Evolutionary conservation across 1,140 invertebrate species (phyloP).

Genomic region (Planococcus citri): DNA sequence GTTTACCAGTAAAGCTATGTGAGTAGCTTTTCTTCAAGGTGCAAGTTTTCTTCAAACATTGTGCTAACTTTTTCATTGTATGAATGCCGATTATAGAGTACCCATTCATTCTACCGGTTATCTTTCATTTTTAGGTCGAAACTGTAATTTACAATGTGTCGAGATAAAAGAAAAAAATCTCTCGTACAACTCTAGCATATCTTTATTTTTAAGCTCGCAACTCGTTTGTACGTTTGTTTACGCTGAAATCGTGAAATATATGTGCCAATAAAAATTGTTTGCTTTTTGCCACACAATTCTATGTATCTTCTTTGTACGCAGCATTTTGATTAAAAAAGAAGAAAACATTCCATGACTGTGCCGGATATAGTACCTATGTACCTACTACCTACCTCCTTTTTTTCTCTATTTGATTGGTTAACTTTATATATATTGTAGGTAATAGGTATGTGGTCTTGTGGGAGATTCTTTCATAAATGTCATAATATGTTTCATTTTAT

Average conservation of each 20-base stretch:
- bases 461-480: no score
- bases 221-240: neutral
- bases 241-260: neutral
- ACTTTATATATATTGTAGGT: no score
- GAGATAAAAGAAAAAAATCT: neutral
- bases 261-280: slow-evolving; percentile 7
- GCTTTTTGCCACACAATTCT: neutral
- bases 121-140: neutral
- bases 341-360: neutral
- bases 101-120: neutral
- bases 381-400: no score
- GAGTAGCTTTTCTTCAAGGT: no score
- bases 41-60: no score
- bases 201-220: neutral
- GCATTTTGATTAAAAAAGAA: neutral
- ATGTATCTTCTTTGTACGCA: neutral
- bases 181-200: neutral
- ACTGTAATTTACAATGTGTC: neutral
- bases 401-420: no score
- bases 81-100: no score
- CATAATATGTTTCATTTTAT: no score
- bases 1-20: no score
- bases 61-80: no score
- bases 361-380: no score
- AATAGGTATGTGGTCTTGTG: no score